Base-by-base conservation (phyloP, 1,140 invertebrate species). In the Oreohelix idahoensis region DNA sequence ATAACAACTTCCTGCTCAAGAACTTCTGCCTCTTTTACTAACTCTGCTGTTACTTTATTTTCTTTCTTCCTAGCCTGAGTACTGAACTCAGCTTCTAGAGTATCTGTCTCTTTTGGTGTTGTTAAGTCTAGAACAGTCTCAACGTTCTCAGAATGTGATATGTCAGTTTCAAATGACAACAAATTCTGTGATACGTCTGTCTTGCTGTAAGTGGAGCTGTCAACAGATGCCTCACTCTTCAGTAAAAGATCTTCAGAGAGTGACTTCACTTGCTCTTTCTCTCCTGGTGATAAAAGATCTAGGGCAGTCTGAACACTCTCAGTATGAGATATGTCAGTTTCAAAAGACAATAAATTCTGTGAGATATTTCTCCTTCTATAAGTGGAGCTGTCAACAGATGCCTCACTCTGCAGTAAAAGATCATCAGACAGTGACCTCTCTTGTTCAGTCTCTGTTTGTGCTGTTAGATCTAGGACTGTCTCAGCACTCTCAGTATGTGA, bases 331-430 rank as follows among this genome's bases (percentile, higher is more conserved):
- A 66, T 32, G 8, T 66, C 63, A 66, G n/a, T 66, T 1, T 66
- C 63, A 66, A 66, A 29, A 32, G 63, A 15, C n/a, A 32, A n/a
- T 66, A 32, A 66, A 66, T 5, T 35, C 20, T 29, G 63, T 8
- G 63, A 13, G 20, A 29, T n/a, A 1, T 35, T n/a, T 66, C 10
- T 29, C 32, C 17, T 32, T 11, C 8, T 35, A 32, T 2, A 66
- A 15, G 63, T 66, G 17, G 63, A 66, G 63, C 63, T 66, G 29
- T 66, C 63, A 66, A 66, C 63, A 32, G 63, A 66, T 66, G 63
- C 29, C 29, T 66, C n/a, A 66, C n/a, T 35, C n/a, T 32, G 2
- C 8, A 32, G n/a, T 4, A 8, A 11, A 32, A 29, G n/a, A 32
- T 32, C 17, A 2, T 66, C 63, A 32, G 63, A 35, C 2, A 8